Conservation (phyloP, 2,113 vertebrate genomes). For the Lagenorhynchus albirostris region DNA sequence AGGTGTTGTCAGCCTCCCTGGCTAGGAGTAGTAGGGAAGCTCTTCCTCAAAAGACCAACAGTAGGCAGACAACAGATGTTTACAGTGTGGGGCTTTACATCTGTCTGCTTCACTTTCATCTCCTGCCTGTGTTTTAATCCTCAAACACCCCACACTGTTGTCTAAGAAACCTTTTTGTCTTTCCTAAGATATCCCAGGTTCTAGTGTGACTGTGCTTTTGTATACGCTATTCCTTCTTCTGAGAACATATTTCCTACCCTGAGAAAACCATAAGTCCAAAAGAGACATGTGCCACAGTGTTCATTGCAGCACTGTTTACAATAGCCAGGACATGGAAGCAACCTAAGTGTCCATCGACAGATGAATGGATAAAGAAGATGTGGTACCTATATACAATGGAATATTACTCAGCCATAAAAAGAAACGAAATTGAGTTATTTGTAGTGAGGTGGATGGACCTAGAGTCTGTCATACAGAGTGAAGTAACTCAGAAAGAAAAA, state of each 20-base stretch:
- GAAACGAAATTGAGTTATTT: no score
- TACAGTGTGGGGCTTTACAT: background rate
- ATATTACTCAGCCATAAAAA: no score
- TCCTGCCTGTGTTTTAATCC: background rate
- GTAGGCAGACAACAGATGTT: background rate
- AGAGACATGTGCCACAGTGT: no score
- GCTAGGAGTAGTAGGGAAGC: background rate
- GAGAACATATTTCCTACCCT: background rate
- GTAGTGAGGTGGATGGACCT: no score
- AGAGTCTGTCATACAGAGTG: no score
- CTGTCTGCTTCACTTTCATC: background rate
- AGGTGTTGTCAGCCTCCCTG: background rate
- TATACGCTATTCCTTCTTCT: background rate
- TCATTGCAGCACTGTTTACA: no score
- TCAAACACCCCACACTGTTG: background rate
- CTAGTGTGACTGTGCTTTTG: background rate
- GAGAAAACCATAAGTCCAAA: no score
- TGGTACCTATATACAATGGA: no score
- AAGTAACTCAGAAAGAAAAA: no score
- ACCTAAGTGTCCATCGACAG: no score
- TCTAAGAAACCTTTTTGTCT: background rate
- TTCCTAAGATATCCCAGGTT: background rate
- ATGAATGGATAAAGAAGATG: no score
- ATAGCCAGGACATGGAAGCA: no score
- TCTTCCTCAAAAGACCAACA: background rate